Percentiles rank a stretch among this genome's conserved stretches.
phyloP scores from a whole-genome alignment of 2,113 vertebrate genomes.

The Cygnus atratus region DNA sequence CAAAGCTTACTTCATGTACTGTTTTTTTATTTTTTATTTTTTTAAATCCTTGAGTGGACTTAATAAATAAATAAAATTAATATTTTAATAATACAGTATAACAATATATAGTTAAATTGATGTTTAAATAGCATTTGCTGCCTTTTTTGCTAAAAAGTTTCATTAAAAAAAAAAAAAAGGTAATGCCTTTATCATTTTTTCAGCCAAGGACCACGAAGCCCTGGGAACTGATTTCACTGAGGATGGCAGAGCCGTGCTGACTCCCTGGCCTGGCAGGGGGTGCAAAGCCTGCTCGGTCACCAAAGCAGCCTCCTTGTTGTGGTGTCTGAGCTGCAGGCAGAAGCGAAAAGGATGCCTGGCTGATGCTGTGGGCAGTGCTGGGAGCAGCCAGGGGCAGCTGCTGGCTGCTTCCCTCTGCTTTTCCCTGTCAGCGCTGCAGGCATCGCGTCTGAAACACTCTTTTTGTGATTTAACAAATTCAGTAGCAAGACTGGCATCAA shows the following conservation, averaged over 20 bases:
- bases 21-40: not conserved
- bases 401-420: no score
- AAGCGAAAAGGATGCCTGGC: no score
- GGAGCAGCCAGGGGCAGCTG: no score
- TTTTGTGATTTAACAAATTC: not conserved
- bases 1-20: not conserved
- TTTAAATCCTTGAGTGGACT: not conserved
- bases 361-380: not conserved
- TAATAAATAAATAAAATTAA: not conserved
- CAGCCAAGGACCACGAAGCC: not conserved
- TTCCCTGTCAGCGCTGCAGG: no score
- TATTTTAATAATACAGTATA: not conserved
- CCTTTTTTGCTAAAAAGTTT: not conserved
- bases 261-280: not conserved
- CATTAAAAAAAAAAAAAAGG: not conserved
- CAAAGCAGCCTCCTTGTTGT: no score
- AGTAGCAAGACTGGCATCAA: not conserved
- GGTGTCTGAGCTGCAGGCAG: no score
- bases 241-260: not conserved
- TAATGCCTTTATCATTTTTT: not conserved
- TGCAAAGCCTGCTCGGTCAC: no score
- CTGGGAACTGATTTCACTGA: not conserved
- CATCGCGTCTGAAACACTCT: not conserved
- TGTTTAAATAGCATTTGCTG: not conserved
- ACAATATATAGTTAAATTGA: not conserved